phyloP scores from a whole-genome alignment of 1,140 invertebrate genomes.

The Macrocentrus cingulum region DNA sequence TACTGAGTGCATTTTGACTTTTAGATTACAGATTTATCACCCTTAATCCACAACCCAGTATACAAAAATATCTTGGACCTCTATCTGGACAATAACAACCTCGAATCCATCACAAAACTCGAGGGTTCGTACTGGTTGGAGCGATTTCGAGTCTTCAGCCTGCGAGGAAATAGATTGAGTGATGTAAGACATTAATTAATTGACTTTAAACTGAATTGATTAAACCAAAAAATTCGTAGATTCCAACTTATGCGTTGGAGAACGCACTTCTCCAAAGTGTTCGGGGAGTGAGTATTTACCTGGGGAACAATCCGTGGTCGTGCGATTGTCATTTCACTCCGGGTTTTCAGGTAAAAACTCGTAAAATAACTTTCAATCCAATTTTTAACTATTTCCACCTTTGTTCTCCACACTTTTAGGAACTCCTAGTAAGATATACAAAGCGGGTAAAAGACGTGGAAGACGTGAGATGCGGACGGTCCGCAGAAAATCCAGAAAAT shows the following conservation, averaged over 20 bases:
- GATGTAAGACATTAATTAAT: slow-evolving; percentile 59
- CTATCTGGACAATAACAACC: slow-evolving; percentile 74
- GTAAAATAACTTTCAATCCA: not conserved
- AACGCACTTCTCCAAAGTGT: slow-evolving; percentile 73
- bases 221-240: slow-evolving; percentile 48
- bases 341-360: slow-evolving; percentile 64
- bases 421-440: slow-evolving; percentile 72
- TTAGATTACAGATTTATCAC: slow-evolving; percentile 66
- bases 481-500: slow-evolving; percentile 61
- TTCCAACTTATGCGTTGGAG: slow-evolving; percentile 77
- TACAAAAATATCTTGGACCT: slow-evolving; percentile 71
- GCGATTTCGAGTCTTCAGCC: slow-evolving; percentile 72
- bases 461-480: slow-evolving; percentile 66
- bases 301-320: slow-evolving; percentile 78
- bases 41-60: slow-evolving; percentile 65
- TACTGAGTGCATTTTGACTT: slow-evolving; percentile 16
- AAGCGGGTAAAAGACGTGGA: slow-evolving; percentile 67
- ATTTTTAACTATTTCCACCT: not conserved
- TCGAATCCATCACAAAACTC: slow-evolving; percentile 69
- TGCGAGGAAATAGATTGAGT: slow-evolving; percentile 71
- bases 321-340: slow-evolving; percentile 80
- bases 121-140: slow-evolving; percentile 78
- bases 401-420: too few species aligned
- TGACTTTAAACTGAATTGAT: not conserved
- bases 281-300: slow-evolving; percentile 67